Base-by-base conservation (phyloP, 2,113 vertebrate species). In the Cottus gobio region DNA sequence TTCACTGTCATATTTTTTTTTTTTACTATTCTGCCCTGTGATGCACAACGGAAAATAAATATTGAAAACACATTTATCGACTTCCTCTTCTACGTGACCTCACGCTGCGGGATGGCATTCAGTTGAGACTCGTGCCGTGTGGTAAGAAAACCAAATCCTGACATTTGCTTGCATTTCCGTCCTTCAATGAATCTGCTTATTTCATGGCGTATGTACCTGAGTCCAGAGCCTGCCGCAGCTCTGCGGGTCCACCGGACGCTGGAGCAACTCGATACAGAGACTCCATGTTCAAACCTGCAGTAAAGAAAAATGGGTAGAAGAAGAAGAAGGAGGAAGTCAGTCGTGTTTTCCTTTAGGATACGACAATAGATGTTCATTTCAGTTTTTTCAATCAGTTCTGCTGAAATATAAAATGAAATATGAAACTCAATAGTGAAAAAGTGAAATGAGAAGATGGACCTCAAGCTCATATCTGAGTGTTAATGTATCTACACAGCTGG, bases 191-290 rank as follows among this genome's bases (percentile, higher is more conserved):
- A 28, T 54, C 36, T 7, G 15, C 28, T 48, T 1, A 2, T 57
- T 28, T 31, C 0, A 4, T n/a, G 3, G 42, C 12, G 52, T 56
- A 1, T 2, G 4, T 84, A 89, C 88, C 88, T 79, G 80, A 80
- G 36, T 85, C 77, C 34, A 89, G 62, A 42, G 77, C 26, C 79
- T 87, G 85, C 0, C 36, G 26, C 62, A 87, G 83, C 62, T 83
- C 80, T 2, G 26, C 50, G 0, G 85, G 83, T 56, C 77, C 82
- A 28, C 73, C 18, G 26, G 73, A 79, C 37, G 77, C 36, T 22
- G 79, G 30, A 56, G 79, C 56, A 3, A 18, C 31, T 63, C 28
- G 34, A 54, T 90, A 85, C 70, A 85, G 70, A 70, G 65, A 66
- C 67, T 87, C 85, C 0, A 11, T 39, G 58, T 44, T 79, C 16